Conservation (phyloP, 1,140 invertebrate genomes). For the Apis laboriosa region DNA sequence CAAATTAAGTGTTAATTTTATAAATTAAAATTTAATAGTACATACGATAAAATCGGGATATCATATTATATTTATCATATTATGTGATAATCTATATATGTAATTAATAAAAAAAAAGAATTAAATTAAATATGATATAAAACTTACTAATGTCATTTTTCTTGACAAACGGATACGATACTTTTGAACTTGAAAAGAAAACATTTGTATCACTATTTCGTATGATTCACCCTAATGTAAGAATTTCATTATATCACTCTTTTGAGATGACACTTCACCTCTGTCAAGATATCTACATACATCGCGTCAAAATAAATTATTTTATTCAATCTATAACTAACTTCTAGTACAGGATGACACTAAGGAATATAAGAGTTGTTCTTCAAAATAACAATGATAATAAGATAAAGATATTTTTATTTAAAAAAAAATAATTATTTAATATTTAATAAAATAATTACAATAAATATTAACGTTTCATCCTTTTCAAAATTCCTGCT, state of each 20-base stretch:
- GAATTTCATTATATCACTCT: slow-evolving; percentile 65
- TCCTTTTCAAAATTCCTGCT: slow-evolving; percentile 80
- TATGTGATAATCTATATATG: not conserved
- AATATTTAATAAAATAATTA: slow-evolving; percentile 26
- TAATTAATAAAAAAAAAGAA: not conserved
- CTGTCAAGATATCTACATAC: slow-evolving; percentile 62
- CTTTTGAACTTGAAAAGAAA: slow-evolving; percentile 64
- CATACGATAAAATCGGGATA: not conserved
- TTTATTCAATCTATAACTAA: slow-evolving; percentile 30
- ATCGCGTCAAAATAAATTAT: slow-evolving; percentile 57
- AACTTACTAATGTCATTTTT: slow-evolving; percentile 72
- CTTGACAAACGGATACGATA: slow-evolving; percentile 43
- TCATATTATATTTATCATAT: not conserved
- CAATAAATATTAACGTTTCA: slow-evolving; percentile 56
- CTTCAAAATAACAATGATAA: not conserved
- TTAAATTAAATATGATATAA: not conserved
- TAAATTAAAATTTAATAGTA: not conserved
- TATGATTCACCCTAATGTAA: slow-evolving; percentile 60
- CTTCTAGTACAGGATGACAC: not conserved
- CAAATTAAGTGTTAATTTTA: not conserved
- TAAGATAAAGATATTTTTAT: slow-evolving; percentile 3
- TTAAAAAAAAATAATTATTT: too few relatives aligned
- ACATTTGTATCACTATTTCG: slow-evolving; percentile 62
- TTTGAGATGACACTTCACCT: slow-evolving; percentile 77
- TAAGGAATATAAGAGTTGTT: not conserved